Conservation (phyloP, 2,888 invertebrate species). For the Harmothoe impar region DNA sequence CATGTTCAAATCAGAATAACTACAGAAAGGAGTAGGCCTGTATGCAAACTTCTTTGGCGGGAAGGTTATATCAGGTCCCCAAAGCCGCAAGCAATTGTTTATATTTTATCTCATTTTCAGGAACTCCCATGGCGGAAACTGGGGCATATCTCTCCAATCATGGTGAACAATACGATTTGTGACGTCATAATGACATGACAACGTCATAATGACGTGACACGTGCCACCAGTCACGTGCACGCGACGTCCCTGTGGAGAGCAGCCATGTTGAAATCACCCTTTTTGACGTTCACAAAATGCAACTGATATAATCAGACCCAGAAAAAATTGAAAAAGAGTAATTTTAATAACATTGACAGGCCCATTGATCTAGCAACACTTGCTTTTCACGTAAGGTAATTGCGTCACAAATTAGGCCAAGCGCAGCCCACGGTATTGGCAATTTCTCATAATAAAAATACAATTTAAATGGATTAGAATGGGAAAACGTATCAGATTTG, state of each 20-base stretch:
- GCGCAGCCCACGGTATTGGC: background rate
- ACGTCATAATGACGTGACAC: constrained; percentile 8
- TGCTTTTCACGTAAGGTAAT: background rate
- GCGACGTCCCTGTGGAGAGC: background rate
- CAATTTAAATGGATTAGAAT: background rate
- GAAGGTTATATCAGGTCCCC: too few species aligned
- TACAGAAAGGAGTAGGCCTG: too few species aligned
- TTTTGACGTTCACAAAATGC: background rate
- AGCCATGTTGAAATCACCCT: background rate
- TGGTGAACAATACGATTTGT: background rate
- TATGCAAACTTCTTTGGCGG: too few species aligned
- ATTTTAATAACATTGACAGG: background rate
- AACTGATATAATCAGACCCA: background rate
- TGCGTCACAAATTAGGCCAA: constrained; percentile 7
- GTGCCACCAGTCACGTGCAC: constrained; percentile 24
- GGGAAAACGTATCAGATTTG: background rate
- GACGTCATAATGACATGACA: background rate
- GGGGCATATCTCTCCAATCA: constrained; percentile 12
- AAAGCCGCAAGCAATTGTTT: too few species aligned
- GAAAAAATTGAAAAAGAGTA: background rate
- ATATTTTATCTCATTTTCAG: too few species aligned
- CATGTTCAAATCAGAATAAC: too few species aligned
- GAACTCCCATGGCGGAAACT: background rate
- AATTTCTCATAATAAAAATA: background rate
- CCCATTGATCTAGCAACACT: background rate